A percentile compares a stretch with the other conserved stretches of the same genome.
These are phyloP conservation scores for Grallaria varia DNA, from an alignment of 2,113 vertebrate species.

Conservation along the genomic window DNA sequence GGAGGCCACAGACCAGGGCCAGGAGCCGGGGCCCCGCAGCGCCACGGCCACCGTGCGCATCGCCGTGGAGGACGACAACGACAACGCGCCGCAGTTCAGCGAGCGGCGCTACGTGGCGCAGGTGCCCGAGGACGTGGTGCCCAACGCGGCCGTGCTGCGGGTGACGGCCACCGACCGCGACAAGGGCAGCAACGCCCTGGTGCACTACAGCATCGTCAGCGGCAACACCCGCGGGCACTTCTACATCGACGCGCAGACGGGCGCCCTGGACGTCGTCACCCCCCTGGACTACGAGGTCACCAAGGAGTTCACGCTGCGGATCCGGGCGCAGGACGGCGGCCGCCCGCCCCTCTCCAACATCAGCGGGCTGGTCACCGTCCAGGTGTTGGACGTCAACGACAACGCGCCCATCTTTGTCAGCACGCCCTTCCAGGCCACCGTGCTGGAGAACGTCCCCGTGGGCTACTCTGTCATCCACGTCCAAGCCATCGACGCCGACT, in stretches of 20 bases:
- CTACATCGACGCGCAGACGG: slow-evolving; percentile 92
- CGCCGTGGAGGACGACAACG: slow-evolving; percentile 92
- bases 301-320: slow-evolving; percentile 89
- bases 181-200: slow-evolving; percentile 86
- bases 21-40: slow-evolving; percentile 86
- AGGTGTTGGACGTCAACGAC: slow-evolving; percentile 93
- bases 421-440: slow-evolving; percentile 92
- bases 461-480: slow-evolving; percentile 93
- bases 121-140: slow-evolving; percentile 85
- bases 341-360: slow-evolving; percentile 92
- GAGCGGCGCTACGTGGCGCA: slow-evolving; percentile 89
- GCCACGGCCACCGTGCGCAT: slow-evolving; percentile 87
- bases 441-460: slow-evolving; percentile 90
- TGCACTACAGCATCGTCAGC: slow-evolving; percentile 97
- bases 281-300: slow-evolving; percentile 91
- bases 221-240: slow-evolving; percentile 94
- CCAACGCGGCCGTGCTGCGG: slow-evolving; percentile 82
- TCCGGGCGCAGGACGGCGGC: slow-evolving; percentile 91
- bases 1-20: slow-evolving; percentile 90
- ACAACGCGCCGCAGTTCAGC: slow-evolving; percentile 92
- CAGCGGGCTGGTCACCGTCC: slow-evolving; percentile 89
- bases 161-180: slow-evolving; percentile 89
- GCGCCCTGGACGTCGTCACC: slow-evolving; percentile 87
- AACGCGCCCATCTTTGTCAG: slow-evolving; percentile 95
- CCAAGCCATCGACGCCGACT: slow-evolving; percentile 92